phyloP scores from a whole-genome alignment of 53 echinoderm and acorn worm species.

The Echinometra lucunter region DNA sequence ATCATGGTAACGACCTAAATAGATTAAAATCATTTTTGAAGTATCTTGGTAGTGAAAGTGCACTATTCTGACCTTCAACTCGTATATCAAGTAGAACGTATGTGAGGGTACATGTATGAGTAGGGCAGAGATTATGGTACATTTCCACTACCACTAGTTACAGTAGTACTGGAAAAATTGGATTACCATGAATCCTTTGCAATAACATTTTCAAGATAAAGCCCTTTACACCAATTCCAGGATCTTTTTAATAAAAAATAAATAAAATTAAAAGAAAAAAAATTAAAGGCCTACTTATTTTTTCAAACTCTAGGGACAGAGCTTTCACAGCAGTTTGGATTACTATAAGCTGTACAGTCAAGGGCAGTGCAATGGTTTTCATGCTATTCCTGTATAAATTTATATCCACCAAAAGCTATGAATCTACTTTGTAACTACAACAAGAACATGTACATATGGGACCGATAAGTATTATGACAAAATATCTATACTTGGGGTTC shows the following conservation, averaged over 20 bases:
- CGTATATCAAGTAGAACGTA: neutral
- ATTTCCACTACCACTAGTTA: conserved; percentile 1
- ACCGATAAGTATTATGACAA: neutral
- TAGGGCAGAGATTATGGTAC: neutral
- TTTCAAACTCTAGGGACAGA: neutral
- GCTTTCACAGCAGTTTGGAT: neutral
- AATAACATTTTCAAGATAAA: neutral
- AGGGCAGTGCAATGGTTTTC: neutral
- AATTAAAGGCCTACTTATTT: too few relatives aligned
- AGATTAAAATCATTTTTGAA: neutral
- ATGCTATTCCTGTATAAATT: neutral
- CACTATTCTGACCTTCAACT: neutral
- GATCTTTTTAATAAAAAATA: too few relatives aligned
- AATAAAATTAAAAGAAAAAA: too few relatives aligned
- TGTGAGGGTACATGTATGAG: neutral
- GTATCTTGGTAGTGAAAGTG: neutral
- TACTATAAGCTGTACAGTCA: neutral
- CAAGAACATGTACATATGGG: neutral
- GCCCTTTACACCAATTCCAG: neutral
- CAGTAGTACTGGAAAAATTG: neutral
- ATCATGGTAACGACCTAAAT: neutral
- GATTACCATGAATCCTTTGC: neutral
- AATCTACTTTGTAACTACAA: neutral
- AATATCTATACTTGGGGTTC: neutral
- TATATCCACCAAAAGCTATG: neutral